phyloP scores from a whole-genome alignment of 1,140 invertebrate species.

The Penaeus vannamei region DNA sequence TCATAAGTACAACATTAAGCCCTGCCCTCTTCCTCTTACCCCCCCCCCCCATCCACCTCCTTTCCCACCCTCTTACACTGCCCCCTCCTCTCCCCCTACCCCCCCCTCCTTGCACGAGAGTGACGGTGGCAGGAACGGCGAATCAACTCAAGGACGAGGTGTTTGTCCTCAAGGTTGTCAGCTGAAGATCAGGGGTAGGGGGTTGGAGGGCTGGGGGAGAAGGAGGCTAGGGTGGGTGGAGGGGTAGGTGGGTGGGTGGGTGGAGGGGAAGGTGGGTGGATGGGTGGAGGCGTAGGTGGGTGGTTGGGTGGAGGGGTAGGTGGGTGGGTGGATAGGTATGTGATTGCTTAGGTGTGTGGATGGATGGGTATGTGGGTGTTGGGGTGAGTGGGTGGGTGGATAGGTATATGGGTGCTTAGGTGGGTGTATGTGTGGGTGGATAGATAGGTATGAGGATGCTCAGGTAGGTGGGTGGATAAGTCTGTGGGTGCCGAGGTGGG shows the following conservation, averaged over 20 bases:
- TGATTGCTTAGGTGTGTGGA: not conserved
- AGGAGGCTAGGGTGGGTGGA: not conserved
- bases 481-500: constrained; percentile 1
- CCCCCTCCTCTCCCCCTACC: no score
- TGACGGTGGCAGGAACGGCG: not conserved
- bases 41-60: no score
- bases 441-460: not conserved
- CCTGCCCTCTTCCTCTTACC: no score
- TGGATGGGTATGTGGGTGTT: not conserved
- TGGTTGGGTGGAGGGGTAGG: no score
- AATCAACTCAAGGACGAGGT: not conserved
- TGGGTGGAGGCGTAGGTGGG: not conserved
- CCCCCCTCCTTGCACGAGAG: not conserved
- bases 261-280: not conserved
- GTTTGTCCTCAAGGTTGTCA: no score
- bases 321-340: not conserved
- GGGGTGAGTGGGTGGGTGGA: not conserved
- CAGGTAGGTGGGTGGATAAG: not conserved
- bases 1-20: no score
- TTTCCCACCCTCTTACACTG: no score
- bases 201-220: not conserved
- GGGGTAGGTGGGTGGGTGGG: not conserved
- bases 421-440: not conserved
- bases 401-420: not conserved
- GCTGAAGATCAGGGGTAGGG: not conserved